Base-by-base conservation (phyloP, 2,888 invertebrate species). In the Aphelenchoides bicaudatus region DNA sequence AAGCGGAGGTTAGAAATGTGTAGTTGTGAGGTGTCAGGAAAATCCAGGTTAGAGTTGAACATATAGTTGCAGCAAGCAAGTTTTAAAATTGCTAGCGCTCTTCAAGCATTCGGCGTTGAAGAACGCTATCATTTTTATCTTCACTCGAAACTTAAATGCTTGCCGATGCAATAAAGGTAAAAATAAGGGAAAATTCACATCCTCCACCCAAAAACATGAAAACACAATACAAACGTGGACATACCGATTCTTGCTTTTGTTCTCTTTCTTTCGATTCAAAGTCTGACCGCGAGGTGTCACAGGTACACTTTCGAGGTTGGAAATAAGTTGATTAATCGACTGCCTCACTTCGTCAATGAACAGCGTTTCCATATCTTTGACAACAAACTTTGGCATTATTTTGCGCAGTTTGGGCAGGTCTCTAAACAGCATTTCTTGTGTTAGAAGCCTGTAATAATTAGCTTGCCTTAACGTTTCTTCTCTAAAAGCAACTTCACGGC, bases 301-400 rank as follows among this genome's bases (percentile, higher is more conserved):
- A 46, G 98, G 98, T 66, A 98, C 86, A 59, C 93, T 93, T 85
- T 98, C 98, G 82, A 98, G 85, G 85, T 98, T 98, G 67, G 91
- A 90, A 91, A 98, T 98, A 78, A 99, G 85, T 23, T 38, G 57
- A 83, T 94, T 96, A 82, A 99, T 94, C 68, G 93, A 91, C 61
- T 93, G 88, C 82, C 93, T 91, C 79, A 93, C 84, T 83, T 98
- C 98, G 84, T 99, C 98, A 79, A 96, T 88, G 84, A 93, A 98
- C 79, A 99, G 86, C 54, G 91, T 91, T 84, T 98, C 98, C 98
- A 98, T 98, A 84, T 99, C 98, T 86, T 99, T 99, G 74, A 99
- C 86, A 67, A 98, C 93, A 85, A 98, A 98, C 84, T 91, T 93
- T 72, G 98, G 98, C 91, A 93, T 91, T 79, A 94, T 83, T 83